Base-by-base conservation (phyloP, 1,140 invertebrate species). In the Harpegnathos saltator region DNA sequence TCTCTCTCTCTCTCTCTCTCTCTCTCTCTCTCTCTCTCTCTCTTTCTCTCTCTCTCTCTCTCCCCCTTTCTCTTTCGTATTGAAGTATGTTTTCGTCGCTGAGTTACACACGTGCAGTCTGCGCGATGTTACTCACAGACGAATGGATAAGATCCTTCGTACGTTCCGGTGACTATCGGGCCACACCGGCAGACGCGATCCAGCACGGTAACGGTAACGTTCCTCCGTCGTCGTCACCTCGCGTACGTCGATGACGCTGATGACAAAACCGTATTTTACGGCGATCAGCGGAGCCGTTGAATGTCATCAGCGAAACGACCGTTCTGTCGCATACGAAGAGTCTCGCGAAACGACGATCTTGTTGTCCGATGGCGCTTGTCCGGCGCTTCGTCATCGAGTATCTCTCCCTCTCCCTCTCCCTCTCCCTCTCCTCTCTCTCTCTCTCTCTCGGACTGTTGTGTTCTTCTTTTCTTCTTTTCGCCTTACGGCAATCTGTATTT, bases 271-370 rank as follows among this genome's bases (percentile, higher is more conserved):
- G 17, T 19, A 1, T n/a, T 56, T 56, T 56, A 56, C n/a, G n/a
- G 54, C 54, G 54, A 56, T 71, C 75, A 52, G 52, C 15, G 22
- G 33, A 80, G 54, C 48, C 22, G 50, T 75, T 26, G 44, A 65
- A 7, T 59, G 44, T 69, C 50, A 69, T 80, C 29, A 62, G 65
- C 15, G 24, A 44, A 17, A 48, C 75, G 22, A 11, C 29, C 29
- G 29, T 68, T 68, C 68, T 68, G 50, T 44, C 3, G 50, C 29
- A 15, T 15, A 54, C 52, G 4, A 17, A 4, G 15, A 12, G 9
- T 24, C 24, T 50, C 9, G 5, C 3, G 29, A 17, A 29, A 68
- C 19, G 26, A 19, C 69, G 38, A 58, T 80, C 52, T 68, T 7
- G 61, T 22, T n/a, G 22, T 26, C 54, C 29, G 62, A n/a, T n/a